Conservation (phyloP, 2,113 vertebrate genomes). For the Marcusenius ussheri region DNA sequence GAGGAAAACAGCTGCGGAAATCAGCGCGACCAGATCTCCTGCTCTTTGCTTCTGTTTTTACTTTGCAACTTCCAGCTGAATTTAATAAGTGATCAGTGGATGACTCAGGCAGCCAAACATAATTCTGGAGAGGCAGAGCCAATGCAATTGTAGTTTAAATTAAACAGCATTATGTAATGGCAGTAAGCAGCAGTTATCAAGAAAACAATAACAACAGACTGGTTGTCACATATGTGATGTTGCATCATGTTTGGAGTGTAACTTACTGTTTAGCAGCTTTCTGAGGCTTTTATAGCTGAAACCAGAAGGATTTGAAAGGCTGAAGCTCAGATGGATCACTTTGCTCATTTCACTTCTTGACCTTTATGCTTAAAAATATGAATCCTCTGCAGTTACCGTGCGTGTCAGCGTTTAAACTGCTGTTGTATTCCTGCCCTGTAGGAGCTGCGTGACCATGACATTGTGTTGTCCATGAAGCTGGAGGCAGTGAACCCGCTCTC, state of each 20-base stretch:
- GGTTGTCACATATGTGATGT: neutral
- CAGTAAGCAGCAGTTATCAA: neutral
- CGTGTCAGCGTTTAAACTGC: neutral
- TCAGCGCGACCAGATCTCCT: neutral
- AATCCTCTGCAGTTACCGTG: neutral
- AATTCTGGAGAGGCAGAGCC: neutral
- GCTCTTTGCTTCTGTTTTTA: neutral
- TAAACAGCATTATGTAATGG: neutral
- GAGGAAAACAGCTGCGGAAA: neutral
- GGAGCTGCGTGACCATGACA: conserved; percentile 78
- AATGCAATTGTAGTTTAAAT: neutral
- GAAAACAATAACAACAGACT: neutral
- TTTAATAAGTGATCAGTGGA: neutral
- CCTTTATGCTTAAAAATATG: neutral
- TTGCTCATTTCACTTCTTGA: neutral
- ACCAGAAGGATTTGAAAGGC: neutral
- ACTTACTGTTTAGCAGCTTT: neutral
- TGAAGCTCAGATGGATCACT: neutral
- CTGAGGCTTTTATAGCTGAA: neutral
- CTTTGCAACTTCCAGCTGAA: neutral
- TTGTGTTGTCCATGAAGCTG: conserved; percentile 92
- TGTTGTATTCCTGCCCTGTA: conserved; percentile 41
- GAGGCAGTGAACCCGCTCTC: conserved; percentile 87
- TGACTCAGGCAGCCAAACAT: neutral
- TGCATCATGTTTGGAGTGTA: neutral